Conservation (phyloP, 2,888 invertebrate species). For the Meteorus cinctellus region DNA sequence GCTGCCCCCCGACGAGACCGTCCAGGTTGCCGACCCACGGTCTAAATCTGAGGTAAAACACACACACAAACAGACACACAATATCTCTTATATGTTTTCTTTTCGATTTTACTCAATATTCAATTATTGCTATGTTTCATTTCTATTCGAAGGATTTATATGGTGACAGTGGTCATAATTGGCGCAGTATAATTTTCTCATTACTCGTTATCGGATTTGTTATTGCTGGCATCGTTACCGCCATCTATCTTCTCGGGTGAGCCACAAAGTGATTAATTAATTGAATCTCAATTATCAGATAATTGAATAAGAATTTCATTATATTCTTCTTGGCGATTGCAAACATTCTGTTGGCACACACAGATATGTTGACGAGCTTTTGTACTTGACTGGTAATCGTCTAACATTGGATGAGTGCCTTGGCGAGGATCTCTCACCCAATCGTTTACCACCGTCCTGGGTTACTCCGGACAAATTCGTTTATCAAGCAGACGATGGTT, state of each 20-base stretch:
- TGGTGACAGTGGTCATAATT: constrained; percentile 88
- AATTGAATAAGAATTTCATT: constrained; percentile 21
- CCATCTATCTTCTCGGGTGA: constrained; percentile 90
- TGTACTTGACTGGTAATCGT: constrained; percentile 91
- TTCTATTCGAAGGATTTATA: constrained; percentile 81
- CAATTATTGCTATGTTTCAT: constrained; percentile 27
- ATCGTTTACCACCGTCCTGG: constrained; percentile 86
- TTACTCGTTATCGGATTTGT: constrained; percentile 90
- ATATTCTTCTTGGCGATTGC: background rate
- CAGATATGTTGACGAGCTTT: constrained; percentile 90
- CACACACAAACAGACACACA: constrained; percentile 60
- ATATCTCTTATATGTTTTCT: background rate
- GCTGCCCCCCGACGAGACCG: constrained; percentile 92
- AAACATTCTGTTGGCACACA: constrained; percentile 1
- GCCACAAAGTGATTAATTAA: constrained; percentile 35
- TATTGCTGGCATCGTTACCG: constrained; percentile 90
- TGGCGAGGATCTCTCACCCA: constrained; percentile 83
- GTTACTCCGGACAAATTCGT: constrained; percentile 87
- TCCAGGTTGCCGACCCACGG: constrained; percentile 92
- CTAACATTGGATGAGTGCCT: constrained; percentile 90
- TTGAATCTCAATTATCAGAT: constrained; percentile 21
- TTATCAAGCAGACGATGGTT: constrained; percentile 91
- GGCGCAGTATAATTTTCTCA: constrained; percentile 91
- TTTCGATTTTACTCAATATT: background rate
- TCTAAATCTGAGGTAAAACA: constrained; percentile 82